Base-by-base conservation (phyloP, 2,888 invertebrate genomes). In the Andrena praecox region DNA sequence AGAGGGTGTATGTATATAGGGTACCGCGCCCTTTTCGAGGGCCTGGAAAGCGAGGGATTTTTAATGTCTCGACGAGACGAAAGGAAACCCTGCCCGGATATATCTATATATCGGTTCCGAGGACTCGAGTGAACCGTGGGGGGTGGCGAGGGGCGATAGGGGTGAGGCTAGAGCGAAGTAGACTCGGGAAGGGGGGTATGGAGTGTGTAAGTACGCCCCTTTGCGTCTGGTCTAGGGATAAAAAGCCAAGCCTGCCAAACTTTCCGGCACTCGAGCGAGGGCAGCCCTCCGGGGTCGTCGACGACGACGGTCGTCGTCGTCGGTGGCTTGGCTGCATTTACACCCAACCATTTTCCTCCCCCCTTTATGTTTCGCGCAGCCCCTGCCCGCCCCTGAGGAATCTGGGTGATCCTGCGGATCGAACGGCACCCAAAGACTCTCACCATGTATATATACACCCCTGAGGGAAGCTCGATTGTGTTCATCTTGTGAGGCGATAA, bases 21-120 rank as follows among this genome's bases (percentile, higher is more conserved):
- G 79, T 56, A 80, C 79, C 77, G 80, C 80, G 76, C 82, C 80
- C 79, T 80, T 80, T 78, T 87, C 77, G 78, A 84, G 83, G 56
- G 69, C 78, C 85, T 79, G 68, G 76, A 68, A 77, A 78, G 74
- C 78, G 82, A 80, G 78, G 87, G 80, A 88, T 85, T 89, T 88
- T 88, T 85, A 89, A 89, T 88, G 87, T 88, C 81, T 86, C 85
- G 80, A 75, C 87, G 87, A 88, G 87, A 83, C 85, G 87, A 81
- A 83, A 83, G 84, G 76, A 83, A 79, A 78, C 60, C 83, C 77
- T 73, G 78, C 77, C 60, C 83, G 80, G 74, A 83, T 88, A 71
- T 87, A 81, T 70, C 80, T 88, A 84, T 84, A 87, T 85, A 87
- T 85, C 78, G 85, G 84, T 77, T 87, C 85, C 73, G 73, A 84